Evolutionary conservation across 2,888 invertebrate species (phyloP), one percentile per base, ranked within the genome.

Genomic region (Palloptera scutellata): DNA sequence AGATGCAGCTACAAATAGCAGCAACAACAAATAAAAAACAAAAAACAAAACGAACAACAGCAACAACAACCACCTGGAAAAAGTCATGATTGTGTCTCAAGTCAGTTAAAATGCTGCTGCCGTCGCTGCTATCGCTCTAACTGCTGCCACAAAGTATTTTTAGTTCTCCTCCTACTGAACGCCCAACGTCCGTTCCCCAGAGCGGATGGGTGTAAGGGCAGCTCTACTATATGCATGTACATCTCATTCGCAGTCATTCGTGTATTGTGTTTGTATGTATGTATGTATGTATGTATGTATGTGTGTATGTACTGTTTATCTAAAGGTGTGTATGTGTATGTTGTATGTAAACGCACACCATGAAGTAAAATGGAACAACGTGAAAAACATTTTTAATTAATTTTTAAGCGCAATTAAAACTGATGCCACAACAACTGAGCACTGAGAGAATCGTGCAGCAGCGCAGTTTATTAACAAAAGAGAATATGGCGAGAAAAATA

Each of bases 331-430:
- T n/a, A n/a, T n/a, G n/a, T 30, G 30, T 30, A 30, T 4, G 10
- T 20, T n/a, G 61, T 43, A 53, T 62, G 61, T 53, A 20, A 52
- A 53, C 41, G 45, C 45, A 43, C 43, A n/a, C 63, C 20, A 40
- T 45, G 54, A 55, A 45, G 53, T 4, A 54, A 45, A 60, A 60
- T 45, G 30, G 6, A 30, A 30, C 30, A 30, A 30, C 30, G 30
- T 30, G 30, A 60, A 45, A 62, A 55, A 55, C 40, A 48, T 19
- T 63, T 63, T 63, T 63, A 63, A 63, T 63, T 63, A 63, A 63
- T 55, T 63, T 55, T 63, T 63, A 63, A 63, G 63, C 54, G 63
- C 54, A 63, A 63, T 63, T 55, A 63, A 63, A 55, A 62, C 54
- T 43, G 60, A 30, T 30, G 30, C 30, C 30, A 30, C 30, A 30